Conservation (phyloP, 2,797 vertebrate species). For the Petrocephalus schoutedeni region DNA sequence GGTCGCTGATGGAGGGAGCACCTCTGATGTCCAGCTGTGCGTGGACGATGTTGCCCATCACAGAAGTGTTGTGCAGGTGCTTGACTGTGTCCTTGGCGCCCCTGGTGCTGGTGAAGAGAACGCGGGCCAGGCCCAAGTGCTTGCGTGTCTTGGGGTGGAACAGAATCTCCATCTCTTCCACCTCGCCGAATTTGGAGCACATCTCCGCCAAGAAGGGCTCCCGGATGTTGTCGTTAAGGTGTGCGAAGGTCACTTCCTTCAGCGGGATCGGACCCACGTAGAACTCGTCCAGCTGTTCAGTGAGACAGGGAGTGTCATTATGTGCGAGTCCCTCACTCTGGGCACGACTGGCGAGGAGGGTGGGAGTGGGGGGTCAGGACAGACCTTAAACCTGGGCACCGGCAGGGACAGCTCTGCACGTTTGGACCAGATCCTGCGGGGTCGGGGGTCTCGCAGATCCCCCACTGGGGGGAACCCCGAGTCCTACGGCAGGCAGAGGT, state of each 20-base stretch:
- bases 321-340: not conserved
- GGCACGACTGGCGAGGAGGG: not conserved
- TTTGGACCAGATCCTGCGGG: slow-evolving; percentile 81
- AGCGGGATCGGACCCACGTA: slow-evolving; percentile 86
- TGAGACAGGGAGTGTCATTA: not conserved
- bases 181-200: slow-evolving; percentile 86
- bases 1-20: slow-evolving; percentile 32
- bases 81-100: slow-evolving; percentile 86
- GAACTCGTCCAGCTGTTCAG: slow-evolving; percentile 79
- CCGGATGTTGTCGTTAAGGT: slow-evolving; percentile 89
- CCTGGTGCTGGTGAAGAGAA: slow-evolving; percentile 83
- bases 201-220: slow-evolving; percentile 87
- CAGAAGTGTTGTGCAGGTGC: slow-evolving; percentile 85
- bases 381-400: slow-evolving; percentile 89
- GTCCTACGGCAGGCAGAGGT: slow-evolving; percentile 60
- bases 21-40: slow-evolving; percentile 90
- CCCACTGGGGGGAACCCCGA: slow-evolving; percentile 78
- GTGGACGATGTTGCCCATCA: slow-evolving; percentile 94
- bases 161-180: slow-evolving; percentile 89
- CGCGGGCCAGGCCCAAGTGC: slow-evolving; percentile 83
- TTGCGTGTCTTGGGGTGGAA: slow-evolving; percentile 88
- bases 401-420: slow-evolving; percentile 79
- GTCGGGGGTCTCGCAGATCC: slow-evolving; percentile 79
- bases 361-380: not conserved
- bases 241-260: slow-evolving; percentile 89